A percentile compares a stretch with the other conserved stretches of the same genome.
Evolutionary conservation across 2,888 invertebrate genomes (phyloP).

Genomic region (Ichneumoninae sp.): DNA sequence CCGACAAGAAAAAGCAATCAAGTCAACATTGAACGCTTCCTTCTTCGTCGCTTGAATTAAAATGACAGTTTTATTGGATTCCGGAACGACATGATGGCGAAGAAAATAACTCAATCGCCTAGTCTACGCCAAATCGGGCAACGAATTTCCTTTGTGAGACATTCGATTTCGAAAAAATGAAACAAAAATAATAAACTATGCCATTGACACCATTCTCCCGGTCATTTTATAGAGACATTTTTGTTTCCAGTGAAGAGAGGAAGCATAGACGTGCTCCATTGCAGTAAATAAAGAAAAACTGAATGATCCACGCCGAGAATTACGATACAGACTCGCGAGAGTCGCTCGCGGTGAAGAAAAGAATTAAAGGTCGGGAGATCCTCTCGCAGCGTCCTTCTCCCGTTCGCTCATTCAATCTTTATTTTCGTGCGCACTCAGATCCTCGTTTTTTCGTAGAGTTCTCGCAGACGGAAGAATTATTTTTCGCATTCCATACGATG

Average conservation of each 20-base stretch:
- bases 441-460: slow-evolving; percentile 13
- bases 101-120: slow-evolving; percentile 22
- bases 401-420: slow-evolving; percentile 53
- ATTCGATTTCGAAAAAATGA: background rate
- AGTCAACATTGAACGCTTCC: slow-evolving; percentile 50
- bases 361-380: background rate
- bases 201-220: too few species aligned
- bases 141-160: background rate
- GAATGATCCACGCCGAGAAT: background rate
- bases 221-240: too few species aligned
- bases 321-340: background rate
- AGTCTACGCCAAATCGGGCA: slow-evolving; percentile 9
- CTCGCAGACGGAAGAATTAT: slow-evolving; percentile 50
- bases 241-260: background rate
- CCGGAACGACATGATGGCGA: background rate
- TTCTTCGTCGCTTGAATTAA: slow-evolving; percentile 61
- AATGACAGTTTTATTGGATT: slow-evolving; percentile 62
- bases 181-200: too few species aligned
- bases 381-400: background rate
- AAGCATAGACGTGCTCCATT: background rate
- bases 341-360: background rate
- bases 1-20: slow-evolving; percentile 67
- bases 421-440: slow-evolving; percentile 48
- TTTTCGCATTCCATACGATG: slow-evolving; percentile 11
- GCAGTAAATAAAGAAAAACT: background rate